phyloP scores from a whole-genome alignment of 2,888 invertebrate species.

The Lepidonotus clava region DNA sequence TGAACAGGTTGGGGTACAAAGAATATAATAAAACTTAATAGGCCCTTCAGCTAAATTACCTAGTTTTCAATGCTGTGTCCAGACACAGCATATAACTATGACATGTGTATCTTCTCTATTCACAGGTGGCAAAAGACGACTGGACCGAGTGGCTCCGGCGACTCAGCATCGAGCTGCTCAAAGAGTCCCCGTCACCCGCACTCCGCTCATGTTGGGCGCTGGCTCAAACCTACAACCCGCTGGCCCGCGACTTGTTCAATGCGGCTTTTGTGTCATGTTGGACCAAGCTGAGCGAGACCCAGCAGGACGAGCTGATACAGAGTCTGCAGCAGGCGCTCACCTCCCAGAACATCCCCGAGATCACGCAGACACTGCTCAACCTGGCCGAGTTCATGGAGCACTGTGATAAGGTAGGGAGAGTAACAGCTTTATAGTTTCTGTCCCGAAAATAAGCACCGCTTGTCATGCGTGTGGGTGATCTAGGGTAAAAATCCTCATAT shows the following conservation, averaged over 20 bases:
- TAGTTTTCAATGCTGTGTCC: no score
- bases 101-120: no score
- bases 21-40: no score
- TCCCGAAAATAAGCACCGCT: no score
- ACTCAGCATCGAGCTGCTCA: conserved; percentile 94
- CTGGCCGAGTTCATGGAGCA: conserved; percentile 99
- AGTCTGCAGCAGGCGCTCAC: conserved; percentile 92
- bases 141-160: conserved; percentile 98
- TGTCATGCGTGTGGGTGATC: no score
- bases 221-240: conserved; percentile 93
- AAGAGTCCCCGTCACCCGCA: conserved; percentile 97
- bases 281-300: conserved; percentile 92
- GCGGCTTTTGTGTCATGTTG: conserved; percentile 99
- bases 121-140: conserved; percentile 97
- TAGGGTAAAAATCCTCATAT: no score
- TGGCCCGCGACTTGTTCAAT: conserved; percentile 97
- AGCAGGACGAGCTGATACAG: conserved; percentile 91
- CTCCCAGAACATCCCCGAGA: conserved; percentile 96
- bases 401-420: conserved; percentile 86
- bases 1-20: no score
- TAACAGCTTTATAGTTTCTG: no score
- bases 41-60: no score
- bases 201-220: conserved; percentile 91
- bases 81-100: no score
- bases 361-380: conserved; percentile 97